Evolutionary conservation across 2,113 vertebrate species (phyloP).

Genomic region (Carassius gibelio): DNA sequence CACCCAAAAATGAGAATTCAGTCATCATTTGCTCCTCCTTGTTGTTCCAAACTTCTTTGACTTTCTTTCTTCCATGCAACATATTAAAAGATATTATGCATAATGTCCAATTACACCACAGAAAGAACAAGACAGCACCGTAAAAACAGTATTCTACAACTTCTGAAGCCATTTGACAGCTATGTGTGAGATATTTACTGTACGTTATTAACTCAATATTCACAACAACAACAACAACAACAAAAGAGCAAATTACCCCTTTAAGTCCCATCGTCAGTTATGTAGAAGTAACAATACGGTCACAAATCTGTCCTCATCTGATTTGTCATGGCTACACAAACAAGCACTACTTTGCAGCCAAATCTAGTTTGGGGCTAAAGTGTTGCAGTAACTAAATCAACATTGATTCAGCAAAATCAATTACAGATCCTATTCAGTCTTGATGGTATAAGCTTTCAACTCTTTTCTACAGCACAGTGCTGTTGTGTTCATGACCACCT

Average conservation of each 20-base stretch:
- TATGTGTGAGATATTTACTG: background rate
- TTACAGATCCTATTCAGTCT: conserved; percentile 14
- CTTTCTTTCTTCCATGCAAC: background rate
- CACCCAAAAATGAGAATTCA: too few species aligned
- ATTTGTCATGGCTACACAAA: background rate
- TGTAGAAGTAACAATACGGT: background rate
- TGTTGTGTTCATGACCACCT: conserved; percentile 11
- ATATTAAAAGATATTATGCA: background rate
- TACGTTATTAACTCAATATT: background rate
- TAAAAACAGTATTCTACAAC: background rate
- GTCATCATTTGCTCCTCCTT: background rate
- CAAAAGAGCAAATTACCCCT: background rate
- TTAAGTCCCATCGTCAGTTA: background rate
- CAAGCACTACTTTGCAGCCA: conserved; percentile 11
- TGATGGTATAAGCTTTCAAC: background rate
- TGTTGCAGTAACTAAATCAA: conserved; percentile 29
- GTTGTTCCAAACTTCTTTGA: background rate
- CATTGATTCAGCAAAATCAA: conserved; percentile 38
- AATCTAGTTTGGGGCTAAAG: conserved; percentile 9
- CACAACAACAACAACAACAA: background rate
- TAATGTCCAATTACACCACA: background rate
- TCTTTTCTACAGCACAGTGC: conserved; percentile 1
- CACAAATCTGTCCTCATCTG: conserved; percentile 2
- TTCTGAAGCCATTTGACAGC: background rate
- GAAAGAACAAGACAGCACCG: background rate